Evolutionary conservation across 2,888 invertebrate species (phyloP).

Genomic region (Thecophora atra): DNA sequence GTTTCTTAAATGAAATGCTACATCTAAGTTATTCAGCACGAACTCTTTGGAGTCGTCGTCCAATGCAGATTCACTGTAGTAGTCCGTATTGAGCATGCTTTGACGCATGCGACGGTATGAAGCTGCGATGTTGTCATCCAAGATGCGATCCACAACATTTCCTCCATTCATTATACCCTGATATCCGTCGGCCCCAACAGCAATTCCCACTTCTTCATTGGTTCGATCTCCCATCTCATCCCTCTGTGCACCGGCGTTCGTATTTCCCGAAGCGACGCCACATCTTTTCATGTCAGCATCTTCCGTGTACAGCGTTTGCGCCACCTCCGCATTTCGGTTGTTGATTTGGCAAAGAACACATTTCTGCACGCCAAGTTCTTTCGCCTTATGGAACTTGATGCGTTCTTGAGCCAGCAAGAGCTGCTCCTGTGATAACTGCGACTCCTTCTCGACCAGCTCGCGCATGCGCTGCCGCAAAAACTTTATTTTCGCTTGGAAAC

Average conservation of each 20-base stretch:
- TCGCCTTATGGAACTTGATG: slow-evolving; percentile 57
- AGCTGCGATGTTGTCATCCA: slow-evolving; percentile 60
- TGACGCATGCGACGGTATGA: slow-evolving; percentile 57
- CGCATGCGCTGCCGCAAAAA: slow-evolving; percentile 56
- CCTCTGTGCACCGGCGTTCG: not conserved
- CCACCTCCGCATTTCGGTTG: slow-evolving; percentile 55
- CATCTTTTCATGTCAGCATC: not conserved
- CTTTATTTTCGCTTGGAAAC: slow-evolving; percentile 58
- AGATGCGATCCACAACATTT: slow-evolving; percentile 57
- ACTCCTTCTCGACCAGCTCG: slow-evolving; percentile 61
- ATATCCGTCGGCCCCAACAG: not conserved
- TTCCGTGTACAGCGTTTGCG: slow-evolving; percentile 46
- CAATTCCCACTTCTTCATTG: not conserved
- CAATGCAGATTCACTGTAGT: slow-evolving; percentile 50
- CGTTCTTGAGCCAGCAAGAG: slow-evolving; percentile 61
- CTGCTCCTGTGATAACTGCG: slow-evolving; percentile 61
- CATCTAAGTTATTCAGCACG: slow-evolving; percentile 47
- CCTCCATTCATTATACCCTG: slow-evolving; percentile 35
- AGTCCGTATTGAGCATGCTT: slow-evolving; percentile 40
- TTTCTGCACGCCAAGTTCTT: slow-evolving; percentile 54
- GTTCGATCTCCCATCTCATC: not conserved
- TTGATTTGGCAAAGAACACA: slow-evolving; percentile 64
- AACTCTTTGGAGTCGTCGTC: slow-evolving; percentile 59
- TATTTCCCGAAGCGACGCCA: slow-evolving; percentile 8
- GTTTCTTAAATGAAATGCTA: slow-evolving; percentile 13